A percentile compares a stretch with the other conserved stretches of the same genome.
Evolutionary conservation across 2,113 vertebrate species (phyloP).

Genomic region (Bos indicus): DNA sequence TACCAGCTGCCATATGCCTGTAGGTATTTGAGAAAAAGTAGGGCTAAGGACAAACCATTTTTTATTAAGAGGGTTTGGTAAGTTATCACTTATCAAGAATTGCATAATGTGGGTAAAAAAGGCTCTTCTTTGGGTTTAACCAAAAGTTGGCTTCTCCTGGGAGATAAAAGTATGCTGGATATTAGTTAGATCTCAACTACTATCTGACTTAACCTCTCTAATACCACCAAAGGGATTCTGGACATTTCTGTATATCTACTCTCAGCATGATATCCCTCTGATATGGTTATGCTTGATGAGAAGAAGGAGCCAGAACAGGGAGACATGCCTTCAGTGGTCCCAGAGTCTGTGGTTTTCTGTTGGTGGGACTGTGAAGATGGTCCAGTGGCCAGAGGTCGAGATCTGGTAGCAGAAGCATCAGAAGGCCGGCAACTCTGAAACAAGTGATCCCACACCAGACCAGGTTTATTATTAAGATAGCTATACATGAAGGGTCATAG

Average conservation of each 20-base stretch:
- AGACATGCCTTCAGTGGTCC: conserved; percentile 71
- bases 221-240: conserved; percentile 75
- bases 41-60: conserved; percentile 75
- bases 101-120: conserved; percentile 69
- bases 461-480: conserved; percentile 58
- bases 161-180: conserved; percentile 79
- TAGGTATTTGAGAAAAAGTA: conserved; percentile 79
- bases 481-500: conserved; percentile 21
- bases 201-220: conserved; percentile 81
- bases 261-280: conserved; percentile 62
- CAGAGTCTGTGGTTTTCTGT: conserved; percentile 65
- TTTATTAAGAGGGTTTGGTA: conserved; percentile 50
- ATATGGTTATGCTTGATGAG: conserved; percentile 67
- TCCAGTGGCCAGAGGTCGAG: conserved; percentile 56
- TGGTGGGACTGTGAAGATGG: conserved; percentile 58
- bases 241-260: conserved; percentile 72
- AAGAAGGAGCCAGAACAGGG: conserved; percentile 70
- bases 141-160: conserved; percentile 76
- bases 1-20: conserved; percentile 70
- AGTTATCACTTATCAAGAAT: conserved; percentile 65
- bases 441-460: conserved; percentile 67
- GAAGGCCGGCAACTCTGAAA: conserved; percentile 83
- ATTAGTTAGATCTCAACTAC: conserved; percentile 77
- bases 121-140: conserved; percentile 78
- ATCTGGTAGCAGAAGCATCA: conserved; percentile 65